Evolutionary conservation across 2,888 invertebrate genomes (phyloP).

Genomic region (Drosophila maculinotata): DNA sequence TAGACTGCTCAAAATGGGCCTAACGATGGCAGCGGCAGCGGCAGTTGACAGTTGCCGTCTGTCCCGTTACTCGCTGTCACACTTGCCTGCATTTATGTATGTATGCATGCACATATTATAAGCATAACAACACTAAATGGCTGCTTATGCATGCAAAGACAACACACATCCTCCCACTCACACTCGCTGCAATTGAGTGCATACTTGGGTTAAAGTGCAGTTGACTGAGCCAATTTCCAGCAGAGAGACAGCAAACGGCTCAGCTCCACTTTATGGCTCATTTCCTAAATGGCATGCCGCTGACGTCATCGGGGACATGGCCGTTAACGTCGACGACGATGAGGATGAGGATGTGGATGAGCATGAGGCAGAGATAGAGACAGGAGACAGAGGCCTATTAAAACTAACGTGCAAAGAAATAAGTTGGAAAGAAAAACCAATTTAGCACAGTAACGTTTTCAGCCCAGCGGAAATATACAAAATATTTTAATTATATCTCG

Average conservation of each 20-base stretch:
- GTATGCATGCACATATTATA: slow-evolving; percentile 60
- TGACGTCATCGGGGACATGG: slow-evolving; percentile 35
- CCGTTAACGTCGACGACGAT: neutral
- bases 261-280: slow-evolving; percentile 76
- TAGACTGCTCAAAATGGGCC: slow-evolving; percentile 75
- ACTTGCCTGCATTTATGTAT: neutral
- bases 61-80: slow-evolving; percentile 10
- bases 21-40: slow-evolving; percentile 47
- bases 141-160: slow-evolving; percentile 76
- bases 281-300: slow-evolving; percentile 78
- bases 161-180: slow-evolving; percentile 38
- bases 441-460: slow-evolving; percentile 4
- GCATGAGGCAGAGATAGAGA: too few relatives aligned
- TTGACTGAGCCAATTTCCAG: slow-evolving; percentile 73
- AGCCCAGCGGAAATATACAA: neutral
- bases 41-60: slow-evolving; percentile 63
- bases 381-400: slow-evolving; percentile 25
- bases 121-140: slow-evolving; percentile 80
- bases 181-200: slow-evolving; percentile 72
- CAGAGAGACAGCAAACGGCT: slow-evolving; percentile 44
- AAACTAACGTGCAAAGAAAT: slow-evolving; percentile 44
- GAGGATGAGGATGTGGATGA: too few relatives aligned
- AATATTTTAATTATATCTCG: neutral
- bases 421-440: slow-evolving; percentile 6
- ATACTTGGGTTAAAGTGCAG: slow-evolving; percentile 74